These are phyloP conservation scores for Norana najaformis DNA, from an alignment of 2,888 invertebrate species.

Conservation along the genomic window DNA sequence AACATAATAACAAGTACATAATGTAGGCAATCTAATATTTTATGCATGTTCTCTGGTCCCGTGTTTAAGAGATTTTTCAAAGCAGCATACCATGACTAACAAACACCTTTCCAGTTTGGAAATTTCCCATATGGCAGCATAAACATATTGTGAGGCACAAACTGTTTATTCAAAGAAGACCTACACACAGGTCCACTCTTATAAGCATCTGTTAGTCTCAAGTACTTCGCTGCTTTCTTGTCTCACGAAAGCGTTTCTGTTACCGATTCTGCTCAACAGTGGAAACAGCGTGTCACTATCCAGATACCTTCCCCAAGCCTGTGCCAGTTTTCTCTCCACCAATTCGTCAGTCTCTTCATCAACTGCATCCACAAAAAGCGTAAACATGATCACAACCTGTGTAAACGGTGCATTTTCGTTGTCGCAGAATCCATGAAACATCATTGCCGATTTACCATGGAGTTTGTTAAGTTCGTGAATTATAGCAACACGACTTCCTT, in stretches of 20 bases:
- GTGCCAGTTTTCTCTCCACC: conserved; percentile 38
- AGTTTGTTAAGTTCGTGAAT: conserved; percentile 51
- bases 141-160: not conserved
- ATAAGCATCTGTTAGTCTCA: not conserved
- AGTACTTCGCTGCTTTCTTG: conserved; percentile 42
- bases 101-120: not conserved
- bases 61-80: not conserved
- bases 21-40: not conserved
- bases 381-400: conserved; percentile 50
- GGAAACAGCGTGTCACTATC: conserved; percentile 52
- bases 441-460: conserved; percentile 48
- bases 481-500: conserved; percentile 45
- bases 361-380: conserved; percentile 41
- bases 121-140: not conserved
- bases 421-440: conserved; percentile 57
- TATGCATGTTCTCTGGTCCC: not conserved
- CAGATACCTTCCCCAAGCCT: conserved; percentile 47
- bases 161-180: not conserved
- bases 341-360: conserved; percentile 39
- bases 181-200: not conserved
- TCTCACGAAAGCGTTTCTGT: conserved; percentile 50
- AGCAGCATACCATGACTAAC: not conserved
- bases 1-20: not conserved
- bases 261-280: conserved; percentile 51
- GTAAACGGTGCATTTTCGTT: conserved; percentile 57